phyloP scores from a whole-genome alignment of 2,888 invertebrate species.

The Phalangium opilio region DNA sequence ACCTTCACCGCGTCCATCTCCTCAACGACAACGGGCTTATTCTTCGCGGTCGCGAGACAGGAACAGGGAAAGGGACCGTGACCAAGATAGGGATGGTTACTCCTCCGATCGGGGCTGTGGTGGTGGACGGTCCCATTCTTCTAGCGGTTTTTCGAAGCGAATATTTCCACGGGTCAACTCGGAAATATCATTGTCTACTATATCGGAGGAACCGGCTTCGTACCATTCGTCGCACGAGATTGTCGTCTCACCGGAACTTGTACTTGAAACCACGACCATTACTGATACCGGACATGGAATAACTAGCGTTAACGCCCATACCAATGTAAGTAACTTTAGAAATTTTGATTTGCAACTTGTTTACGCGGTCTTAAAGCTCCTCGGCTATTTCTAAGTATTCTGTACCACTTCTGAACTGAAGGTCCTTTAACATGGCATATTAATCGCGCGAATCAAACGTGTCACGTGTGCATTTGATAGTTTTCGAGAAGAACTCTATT shows the following conservation, averaged over 20 bases:
- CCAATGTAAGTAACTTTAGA: no score
- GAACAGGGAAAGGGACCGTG: no score
- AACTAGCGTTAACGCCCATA: background rate
- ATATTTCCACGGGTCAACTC: slow-evolving; percentile 13
- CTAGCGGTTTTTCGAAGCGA: slow-evolving; percentile 3
- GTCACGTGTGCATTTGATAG: no score
- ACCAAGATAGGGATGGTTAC: no score
- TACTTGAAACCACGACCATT: slow-evolving; percentile 64
- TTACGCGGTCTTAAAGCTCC: no score
- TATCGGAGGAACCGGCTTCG: slow-evolving; percentile 79
- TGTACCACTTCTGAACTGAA: no score
- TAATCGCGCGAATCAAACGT: no score
- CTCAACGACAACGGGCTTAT: slow-evolving; percentile 8
- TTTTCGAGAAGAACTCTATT: no score
- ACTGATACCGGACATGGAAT: slow-evolving; percentile 12
- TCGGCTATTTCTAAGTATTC: no score
- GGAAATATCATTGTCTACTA: slow-evolving; percentile 45
- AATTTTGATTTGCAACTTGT: no score
- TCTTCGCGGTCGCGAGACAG: background rate
- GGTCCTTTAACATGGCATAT: no score
- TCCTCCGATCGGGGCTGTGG: no score
- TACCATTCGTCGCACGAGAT: slow-evolving; percentile 54
- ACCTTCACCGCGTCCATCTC: slow-evolving; percentile 19
- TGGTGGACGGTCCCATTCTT: slow-evolving; percentile 3
- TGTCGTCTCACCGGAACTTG: slow-evolving; percentile 78